Evolutionary conservation across 2,113 vertebrate species (phyloP), one percentile per base, ranked within the genome.

Genomic region (rat (Rattus norvegicus)): DNA sequence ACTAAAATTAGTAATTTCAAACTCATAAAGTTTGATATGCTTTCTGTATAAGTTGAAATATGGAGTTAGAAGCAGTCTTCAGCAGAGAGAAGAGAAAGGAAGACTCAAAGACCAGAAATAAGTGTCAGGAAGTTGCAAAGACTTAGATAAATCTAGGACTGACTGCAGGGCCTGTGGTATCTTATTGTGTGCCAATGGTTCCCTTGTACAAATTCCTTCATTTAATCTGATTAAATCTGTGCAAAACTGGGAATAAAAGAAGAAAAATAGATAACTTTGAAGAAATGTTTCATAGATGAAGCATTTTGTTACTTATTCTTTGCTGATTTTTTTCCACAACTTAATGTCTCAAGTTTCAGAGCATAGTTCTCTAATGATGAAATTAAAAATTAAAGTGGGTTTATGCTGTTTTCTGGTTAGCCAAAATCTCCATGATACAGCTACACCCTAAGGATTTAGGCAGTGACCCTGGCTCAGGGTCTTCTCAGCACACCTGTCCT

Each of bases 361-460:
- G 3, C 26, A 43, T 24, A 39, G 17, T 54, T 84, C 14, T 39
- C 56, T 4, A 63, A 84, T 43, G 4, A 61, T 43, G 22, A 63
- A 84, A 28, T 63, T 63, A 39, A 61, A 61, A 83, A 26, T n/a
- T n/a, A 43, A 43, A 28, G 13, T 16, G 12, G 22, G 28, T 63
- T 43, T 84, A 43, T 84, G 3, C 13, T 63, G 13, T 63, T 26
- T 43, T 39, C n/a, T 26, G 13, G 81, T 28, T 59, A 84, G 3
- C 24, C n/a, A 84, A 43, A 84, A 43, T n/a, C 59, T 63, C 24
- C 14, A 14, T 30, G 12, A 5, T 14, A 28, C 6, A 26, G 7
- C n/a, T 7, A 8, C 14, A 39, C 1, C 13, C 13, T 39, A 3
- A n/a, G 63, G 59, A 16, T 43, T 1, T 36, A 39, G 20, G 1